phyloP scores from a whole-genome alignment of 1,140 invertebrate genomes.

The Prorops nasuta region DNA sequence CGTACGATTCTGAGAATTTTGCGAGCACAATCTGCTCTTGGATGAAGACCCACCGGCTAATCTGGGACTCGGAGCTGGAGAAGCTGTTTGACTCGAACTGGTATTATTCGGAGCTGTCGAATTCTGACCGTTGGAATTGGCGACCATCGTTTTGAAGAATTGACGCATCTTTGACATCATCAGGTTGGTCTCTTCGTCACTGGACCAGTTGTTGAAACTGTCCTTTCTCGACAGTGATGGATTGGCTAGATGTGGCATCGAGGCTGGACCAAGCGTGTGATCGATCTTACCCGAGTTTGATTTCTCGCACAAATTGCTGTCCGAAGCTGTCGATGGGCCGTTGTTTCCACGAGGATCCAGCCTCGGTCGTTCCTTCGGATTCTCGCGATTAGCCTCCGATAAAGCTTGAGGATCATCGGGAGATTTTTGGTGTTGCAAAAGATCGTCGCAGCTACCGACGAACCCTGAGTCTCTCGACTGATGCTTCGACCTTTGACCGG shows the following conservation, averaged over 20 bases:
- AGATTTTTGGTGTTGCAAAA: slow-evolving; percentile 65
- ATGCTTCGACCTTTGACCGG: slow-evolving; percentile 59
- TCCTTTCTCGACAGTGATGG: slow-evolving; percentile 73
- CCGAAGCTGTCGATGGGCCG: not conserved
- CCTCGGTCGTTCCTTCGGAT: slow-evolving; percentile 21
- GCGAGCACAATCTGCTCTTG: slow-evolving; percentile 34
- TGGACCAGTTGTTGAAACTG: slow-evolving; percentile 91
- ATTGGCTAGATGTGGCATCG: slow-evolving; percentile 32
- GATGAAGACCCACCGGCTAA: slow-evolving; percentile 52
- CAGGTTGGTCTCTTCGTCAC: slow-evolving; percentile 88
- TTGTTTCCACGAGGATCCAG: slow-evolving; percentile 18
- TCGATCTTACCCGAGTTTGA: slow-evolving; percentile 22
- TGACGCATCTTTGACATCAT: slow-evolving; percentile 94
- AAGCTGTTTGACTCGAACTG: slow-evolving; percentile 56
- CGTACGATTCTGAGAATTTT: slow-evolving; percentile 59
- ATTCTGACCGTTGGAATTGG: slow-evolving; percentile 60
- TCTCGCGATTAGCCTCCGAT: slow-evolving; percentile 19
- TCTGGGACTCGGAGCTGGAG: slow-evolving; percentile 60
- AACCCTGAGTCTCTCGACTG: slow-evolving; percentile 84
- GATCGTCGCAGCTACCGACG: slow-evolving; percentile 82
- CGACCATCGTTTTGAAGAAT: slow-evolving; percentile 86
- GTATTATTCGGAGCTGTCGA: slow-evolving; percentile 28
- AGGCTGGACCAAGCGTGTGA: slow-evolving; percentile 21
- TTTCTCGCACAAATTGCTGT: not conserved
- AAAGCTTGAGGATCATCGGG: slow-evolving; percentile 30